A percentile compares a stretch with the other conserved stretches of the same genome.
These are phyloP conservation scores for Phycodurus eques DNA, from an alignment of 2,113 vertebrate genomes.

Conservation along the genomic window DNA sequence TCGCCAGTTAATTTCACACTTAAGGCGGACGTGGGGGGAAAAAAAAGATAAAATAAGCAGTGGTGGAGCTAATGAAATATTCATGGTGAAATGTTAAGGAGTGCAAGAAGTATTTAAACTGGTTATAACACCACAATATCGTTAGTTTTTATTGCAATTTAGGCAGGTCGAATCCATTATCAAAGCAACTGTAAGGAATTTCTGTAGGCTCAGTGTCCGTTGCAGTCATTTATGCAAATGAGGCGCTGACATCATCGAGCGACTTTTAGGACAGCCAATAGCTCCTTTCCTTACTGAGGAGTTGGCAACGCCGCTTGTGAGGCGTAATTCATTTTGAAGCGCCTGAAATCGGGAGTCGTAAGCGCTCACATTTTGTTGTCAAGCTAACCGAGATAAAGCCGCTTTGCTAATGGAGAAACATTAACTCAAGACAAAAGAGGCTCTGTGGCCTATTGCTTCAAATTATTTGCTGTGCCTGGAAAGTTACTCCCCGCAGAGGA, in stretches of 20 bases:
- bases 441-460: not conserved
- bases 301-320: not conserved
- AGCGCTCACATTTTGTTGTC: not conserved
- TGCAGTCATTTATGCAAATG: too few species aligned
- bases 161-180: not conserved
- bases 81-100: not conserved
- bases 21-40: conserved; percentile 10
- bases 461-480: not conserved
- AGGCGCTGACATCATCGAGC: too few species aligned
- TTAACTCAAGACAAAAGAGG: not conserved
- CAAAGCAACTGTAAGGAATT: not conserved
- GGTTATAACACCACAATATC: not conserved
- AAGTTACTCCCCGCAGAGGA: not conserved
- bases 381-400: not conserved
- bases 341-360: not conserved
- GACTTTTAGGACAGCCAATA: too few species aligned
- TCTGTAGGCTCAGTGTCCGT: too few species aligned
- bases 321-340: not conserved
- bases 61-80: conserved; percentile 4
- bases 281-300: too few species aligned
- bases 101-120: not conserved
- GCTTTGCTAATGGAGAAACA: not conserved
- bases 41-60: conserved; percentile 17
- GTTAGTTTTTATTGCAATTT: not conserved
- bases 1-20: conserved; percentile 38